Evolutionary conservation across 2,113 vertebrate species (phyloP), one percentile per base, ranked within the genome.

Genomic region (Nycticryphes semicollaris): DNA sequence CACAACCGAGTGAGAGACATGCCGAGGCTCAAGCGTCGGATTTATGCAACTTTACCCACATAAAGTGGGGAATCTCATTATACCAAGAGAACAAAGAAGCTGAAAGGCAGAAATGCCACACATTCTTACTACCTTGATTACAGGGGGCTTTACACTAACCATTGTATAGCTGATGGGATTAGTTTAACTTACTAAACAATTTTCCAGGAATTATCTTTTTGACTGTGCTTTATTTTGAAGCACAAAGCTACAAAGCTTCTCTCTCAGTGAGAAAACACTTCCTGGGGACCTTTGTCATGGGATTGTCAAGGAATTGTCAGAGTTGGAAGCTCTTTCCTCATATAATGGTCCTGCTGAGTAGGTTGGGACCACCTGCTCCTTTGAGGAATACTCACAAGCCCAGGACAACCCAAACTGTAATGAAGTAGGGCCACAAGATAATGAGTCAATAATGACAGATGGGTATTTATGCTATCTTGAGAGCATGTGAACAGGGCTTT

Each of bases 101-200:
- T 80, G 64, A 90, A 95, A 77, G 63, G 63, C 45, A 69, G 37
- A 91, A 96, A 96, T 78, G 54, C 16, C 67, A 66, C 28, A 45
- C 54, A 25, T 86, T 89, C 76, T 45, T 86, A 70, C 56, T 16
- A 45, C 79, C 68, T 84, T 18, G 76, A 92, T 87, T 84, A 72
- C 30, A 56, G 43, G 28, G 54, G 45, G 43, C 41, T 92, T 83
- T 78, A 68, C 18, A 77, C 62, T 22, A 66, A 66, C 47, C 24
- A 14, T 6, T 74, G 72, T 37, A 60, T 51, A 72, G 60, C 37
- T 73, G 25, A 17, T 90, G 56, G 68, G 64, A 90, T 89, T 88
- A 88, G 47, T 63, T 93, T 57, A 69, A 77, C 47, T 78, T 64
- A 59, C 43, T 60, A 6, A 88, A 54, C 54, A 54, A 50, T 56